A percentile compares a stretch with the other conserved stretches of the same genome.
Conservation (phyloP, 35 echinoderm and acorn worm species). For the Ophioderma brevispina region DNA sequence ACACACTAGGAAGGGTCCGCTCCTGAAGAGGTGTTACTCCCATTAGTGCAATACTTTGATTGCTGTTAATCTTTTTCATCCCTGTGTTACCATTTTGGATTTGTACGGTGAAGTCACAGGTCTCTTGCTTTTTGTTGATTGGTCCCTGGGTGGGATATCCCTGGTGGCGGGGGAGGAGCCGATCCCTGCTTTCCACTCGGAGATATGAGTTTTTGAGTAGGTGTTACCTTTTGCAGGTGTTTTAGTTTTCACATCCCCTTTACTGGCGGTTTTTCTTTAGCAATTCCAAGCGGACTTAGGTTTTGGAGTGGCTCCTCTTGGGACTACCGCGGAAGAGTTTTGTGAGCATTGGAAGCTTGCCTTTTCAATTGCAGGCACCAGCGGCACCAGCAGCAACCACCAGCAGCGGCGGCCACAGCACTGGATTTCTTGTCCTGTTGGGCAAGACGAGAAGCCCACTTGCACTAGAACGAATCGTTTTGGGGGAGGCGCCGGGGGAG, state of each 20-base stretch:
- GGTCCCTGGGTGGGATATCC: not conserved
- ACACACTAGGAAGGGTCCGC: not conserved
- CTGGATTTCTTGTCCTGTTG: not conserved
- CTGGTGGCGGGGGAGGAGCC: too few relatives aligned
- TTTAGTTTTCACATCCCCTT: slow-evolving; percentile 11
- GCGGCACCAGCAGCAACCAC: too few relatives aligned
- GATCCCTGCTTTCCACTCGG: too few relatives aligned
- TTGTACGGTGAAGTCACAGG: not conserved
- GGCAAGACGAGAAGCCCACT: not conserved
- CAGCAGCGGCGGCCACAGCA: not conserved
- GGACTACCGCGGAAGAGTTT: not conserved
- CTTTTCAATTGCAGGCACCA: slow-evolving; percentile 37
- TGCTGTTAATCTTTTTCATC: slow-evolving; percentile 43
- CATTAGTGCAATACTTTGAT: slow-evolving; percentile 26
- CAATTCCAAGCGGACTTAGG: not conserved
- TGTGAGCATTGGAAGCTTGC: slow-evolving; percentile 97
- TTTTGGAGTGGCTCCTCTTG: not conserved
- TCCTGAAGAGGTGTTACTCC: slow-evolving; percentile 1
- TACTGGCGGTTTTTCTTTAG: not conserved
- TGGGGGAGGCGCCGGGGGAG: not conserved
- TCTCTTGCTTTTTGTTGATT: not conserved
- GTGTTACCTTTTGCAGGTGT: not conserved
- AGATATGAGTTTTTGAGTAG: not conserved
- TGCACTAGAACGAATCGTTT: not conserved
- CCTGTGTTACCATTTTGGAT: not conserved